Evolutionary conservation across 2,113 vertebrate species (phyloP).

Genomic region (Telmatochromis brichardi): DNA sequence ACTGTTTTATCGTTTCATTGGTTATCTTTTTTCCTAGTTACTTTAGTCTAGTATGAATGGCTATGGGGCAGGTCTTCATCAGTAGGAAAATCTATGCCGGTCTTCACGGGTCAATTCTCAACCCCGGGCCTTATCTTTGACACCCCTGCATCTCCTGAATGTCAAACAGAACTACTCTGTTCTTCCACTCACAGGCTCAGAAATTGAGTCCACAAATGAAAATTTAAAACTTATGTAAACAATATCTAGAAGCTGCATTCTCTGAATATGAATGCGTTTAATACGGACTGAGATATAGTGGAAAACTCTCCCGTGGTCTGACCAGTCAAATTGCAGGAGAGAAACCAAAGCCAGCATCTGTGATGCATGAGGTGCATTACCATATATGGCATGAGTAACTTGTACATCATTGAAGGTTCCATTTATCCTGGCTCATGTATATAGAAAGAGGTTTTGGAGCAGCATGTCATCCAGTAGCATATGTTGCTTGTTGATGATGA

Average conservation of each 20-base stretch:
- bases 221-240: neutral
- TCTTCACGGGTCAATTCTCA: accelerated
- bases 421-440: neutral
- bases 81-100: neutral
- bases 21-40: neutral
- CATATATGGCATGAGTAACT: neutral
- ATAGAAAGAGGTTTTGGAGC: neutral
- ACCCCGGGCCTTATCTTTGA: neutral
- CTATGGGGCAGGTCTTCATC: neutral
- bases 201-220: neutral
- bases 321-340: neutral
- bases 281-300: neutral
- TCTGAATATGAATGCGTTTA: neutral
- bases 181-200: neutral
- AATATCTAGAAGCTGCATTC: neutral
- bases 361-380: neutral
- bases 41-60: neutral
- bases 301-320: neutral
- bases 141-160: neutral
- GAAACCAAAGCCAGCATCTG: neutral
- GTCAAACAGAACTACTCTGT: neutral
- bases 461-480: neutral
- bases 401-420: neutral
- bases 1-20: neutral
- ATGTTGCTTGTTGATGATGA: neutral